Evolutionary conservation across 64 coral and sea anemone species (phyloP).

Genomic region (Actinia tenebrosa): DNA sequence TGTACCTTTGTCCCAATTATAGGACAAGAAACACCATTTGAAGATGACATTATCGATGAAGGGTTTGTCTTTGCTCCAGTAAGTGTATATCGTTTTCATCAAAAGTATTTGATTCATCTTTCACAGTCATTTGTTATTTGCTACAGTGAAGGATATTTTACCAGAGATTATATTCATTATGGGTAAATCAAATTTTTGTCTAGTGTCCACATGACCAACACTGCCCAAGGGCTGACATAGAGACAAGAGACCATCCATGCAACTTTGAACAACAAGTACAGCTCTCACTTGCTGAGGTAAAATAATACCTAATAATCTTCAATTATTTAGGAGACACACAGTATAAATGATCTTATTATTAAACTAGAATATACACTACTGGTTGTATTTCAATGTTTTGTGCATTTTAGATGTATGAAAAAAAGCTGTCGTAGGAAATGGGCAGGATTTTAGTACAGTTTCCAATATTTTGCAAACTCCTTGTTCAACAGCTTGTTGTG

Average conservation of each 20-base stretch:
- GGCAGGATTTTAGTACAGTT: too few species aligned
- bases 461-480: too few species aligned
- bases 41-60: not conserved
- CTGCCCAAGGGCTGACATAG: slow-evolving; percentile 44
- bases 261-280: slow-evolving; percentile 77
- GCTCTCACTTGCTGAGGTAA: slow-evolving; percentile 58
- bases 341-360: too few species aligned
- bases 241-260: slow-evolving; percentile 63
- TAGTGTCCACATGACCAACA: slow-evolving; percentile 69
- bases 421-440: too few species aligned
- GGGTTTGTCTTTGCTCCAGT: slow-evolving; percentile 70
- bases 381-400: too few species aligned
- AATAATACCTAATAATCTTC: too few species aligned
- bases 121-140: not conserved
- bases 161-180: too few species aligned
- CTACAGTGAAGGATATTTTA: too few species aligned
- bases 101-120: not conserved
- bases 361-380: too few species aligned
- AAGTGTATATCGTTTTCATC: not conserved
- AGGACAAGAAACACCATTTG: not conserved
- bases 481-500: not conserved
- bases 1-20: not conserved
- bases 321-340: too few species aligned
- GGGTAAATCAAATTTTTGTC: not conserved
- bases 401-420: too few species aligned